Evolutionary conservation across 2,113 vertebrate genomes (phyloP), one percentile per base, ranked within the genome.

Genomic region (Chrysochloris asiatica): DNA sequence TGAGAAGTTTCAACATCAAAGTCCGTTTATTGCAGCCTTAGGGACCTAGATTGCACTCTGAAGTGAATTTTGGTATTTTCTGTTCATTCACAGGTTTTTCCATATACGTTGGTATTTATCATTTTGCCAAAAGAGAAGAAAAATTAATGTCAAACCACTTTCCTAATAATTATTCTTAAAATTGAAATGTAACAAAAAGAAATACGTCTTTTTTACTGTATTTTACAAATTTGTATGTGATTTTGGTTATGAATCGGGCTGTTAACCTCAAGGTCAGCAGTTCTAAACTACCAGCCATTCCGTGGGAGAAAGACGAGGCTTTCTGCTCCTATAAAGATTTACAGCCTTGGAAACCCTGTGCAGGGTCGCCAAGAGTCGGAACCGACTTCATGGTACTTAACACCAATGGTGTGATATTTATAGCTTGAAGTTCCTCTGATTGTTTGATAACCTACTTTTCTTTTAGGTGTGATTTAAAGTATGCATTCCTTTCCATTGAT

Each of bases 91-190:
- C 30, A 41, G 56, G 3, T 67, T 48, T 83, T 83, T 47, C 33
- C 61, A 41, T 87, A 65, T 92, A 43, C 38, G 26, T 71, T 78
- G 19, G 33, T 80, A 30, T 90, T 92, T 93, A 33, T 69, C 56
- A 79, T 17, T 91, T 76, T 38, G n/a, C 36, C 21, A n/a, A 50
- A 48, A n/a, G n/a, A n/a, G n/a, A n/a, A n/a, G n/a, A 84, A 54
- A 12, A 13, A 81, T 2, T 14, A 8, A 2, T 75, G 21, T 92
- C 59, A 91, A 30, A 77, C 12, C 80, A 36, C 0, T 8, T 92
- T 93, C 47, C 56, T 85, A 36, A 1, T 59, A 45, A 5, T 76
- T 56, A 16, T 30, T 93, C 72, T 72, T 83, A 77, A 95, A 92
- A 80, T 54, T 50, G 14, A 88, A 69, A 69, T 67, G n/a, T 63